phyloP scores from a whole-genome alignment of 1,140 invertebrate genomes.

The Pachypeltis micranthus region DNA sequence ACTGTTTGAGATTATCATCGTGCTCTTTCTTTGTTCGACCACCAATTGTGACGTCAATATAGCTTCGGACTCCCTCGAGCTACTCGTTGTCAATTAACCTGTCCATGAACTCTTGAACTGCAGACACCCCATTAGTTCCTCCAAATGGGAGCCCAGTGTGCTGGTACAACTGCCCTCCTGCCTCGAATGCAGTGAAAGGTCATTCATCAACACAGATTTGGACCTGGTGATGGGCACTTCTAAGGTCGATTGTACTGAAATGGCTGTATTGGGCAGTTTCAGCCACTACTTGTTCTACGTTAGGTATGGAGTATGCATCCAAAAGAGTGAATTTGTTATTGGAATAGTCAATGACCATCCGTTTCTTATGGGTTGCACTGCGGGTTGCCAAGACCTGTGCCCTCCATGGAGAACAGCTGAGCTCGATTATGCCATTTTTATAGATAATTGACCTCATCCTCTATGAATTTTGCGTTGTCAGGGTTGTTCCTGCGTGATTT shows the following conservation, averaged over 20 bases:
- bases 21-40: not conserved
- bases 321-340: not conserved
- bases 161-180: not conserved
- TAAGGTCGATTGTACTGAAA: not conserved
- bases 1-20: not conserved
- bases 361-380: conserved; percentile 4
- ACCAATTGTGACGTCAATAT: not conserved
- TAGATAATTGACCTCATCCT: not conserved
- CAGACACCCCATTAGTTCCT: not conserved
- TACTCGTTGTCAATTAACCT: not conserved
- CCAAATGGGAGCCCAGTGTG: not conserved
- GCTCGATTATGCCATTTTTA: conserved; percentile 5
- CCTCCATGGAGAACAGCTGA: conserved; percentile 2
- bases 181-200: not conserved
- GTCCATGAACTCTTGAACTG: not conserved
- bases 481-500: not conserved
- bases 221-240: not conserved
- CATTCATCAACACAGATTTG: not conserved
- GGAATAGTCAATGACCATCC: not conserved
- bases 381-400: conserved; percentile 10
- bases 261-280: not conserved
- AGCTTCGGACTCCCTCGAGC: not conserved
- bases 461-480: conserved; percentile 4
- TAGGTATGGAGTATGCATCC: not conserved
- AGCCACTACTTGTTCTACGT: not conserved